Evolutionary conservation across 2,113 vertebrate species (phyloP).

Genomic region (Colaptes auratus): DNA sequence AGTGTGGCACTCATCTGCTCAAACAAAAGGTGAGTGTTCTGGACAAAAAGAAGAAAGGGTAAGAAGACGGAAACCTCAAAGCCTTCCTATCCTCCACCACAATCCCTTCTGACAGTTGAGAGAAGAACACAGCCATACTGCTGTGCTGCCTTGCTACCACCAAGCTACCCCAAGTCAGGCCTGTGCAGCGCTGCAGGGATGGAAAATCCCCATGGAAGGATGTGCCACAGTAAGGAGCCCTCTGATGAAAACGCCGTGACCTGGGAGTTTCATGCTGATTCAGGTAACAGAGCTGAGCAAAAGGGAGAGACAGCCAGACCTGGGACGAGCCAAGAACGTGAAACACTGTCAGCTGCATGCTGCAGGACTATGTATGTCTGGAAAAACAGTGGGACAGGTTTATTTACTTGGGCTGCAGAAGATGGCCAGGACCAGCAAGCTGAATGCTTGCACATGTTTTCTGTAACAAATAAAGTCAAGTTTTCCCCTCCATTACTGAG

Average conservation of each 20-base stretch:
- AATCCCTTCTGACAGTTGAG: accelerated
- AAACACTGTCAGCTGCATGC: background rate
- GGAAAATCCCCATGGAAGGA: background rate
- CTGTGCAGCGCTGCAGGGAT: background rate
- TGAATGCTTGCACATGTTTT: background rate
- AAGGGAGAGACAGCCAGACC: background rate
- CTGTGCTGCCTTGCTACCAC: background rate
- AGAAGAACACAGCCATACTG: background rate
- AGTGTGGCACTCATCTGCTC: background rate
- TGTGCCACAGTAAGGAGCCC: background rate
- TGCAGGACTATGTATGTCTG: background rate
- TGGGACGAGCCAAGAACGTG: background rate
- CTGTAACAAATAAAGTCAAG: background rate
- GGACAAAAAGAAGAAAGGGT: background rate
- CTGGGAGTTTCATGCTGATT: background rate
- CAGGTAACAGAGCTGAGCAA: background rate
- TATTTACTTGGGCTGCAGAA: background rate
- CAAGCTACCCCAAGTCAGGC: accelerated
- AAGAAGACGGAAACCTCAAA: background rate
- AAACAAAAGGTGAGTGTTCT: background rate
- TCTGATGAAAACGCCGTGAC: background rate
- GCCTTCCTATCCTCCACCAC: background rate
- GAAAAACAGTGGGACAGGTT: background rate
- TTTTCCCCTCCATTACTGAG: background rate
- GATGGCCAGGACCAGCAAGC: background rate